A percentile compares a stretch with the other conserved stretches of the same genome.
Conservation (phyloP, 2,888 invertebrate genomes). For the Lasioglossum calceatum region DNA sequence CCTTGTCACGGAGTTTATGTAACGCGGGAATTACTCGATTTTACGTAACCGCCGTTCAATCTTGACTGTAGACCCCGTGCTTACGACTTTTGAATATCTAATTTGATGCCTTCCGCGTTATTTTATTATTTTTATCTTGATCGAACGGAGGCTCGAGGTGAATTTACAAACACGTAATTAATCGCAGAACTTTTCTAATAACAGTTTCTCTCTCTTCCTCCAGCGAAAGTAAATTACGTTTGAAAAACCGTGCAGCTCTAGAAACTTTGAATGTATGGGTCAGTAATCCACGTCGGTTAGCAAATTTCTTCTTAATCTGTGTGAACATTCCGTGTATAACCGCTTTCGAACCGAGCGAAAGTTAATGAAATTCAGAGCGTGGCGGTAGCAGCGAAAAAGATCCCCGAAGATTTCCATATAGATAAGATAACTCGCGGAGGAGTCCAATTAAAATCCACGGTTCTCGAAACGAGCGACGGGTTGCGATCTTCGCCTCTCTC, state of each 20-base stretch:
- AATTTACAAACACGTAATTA: background rate
- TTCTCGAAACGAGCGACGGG: slow-evolving; percentile 36
- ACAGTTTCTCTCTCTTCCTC: too few species aligned
- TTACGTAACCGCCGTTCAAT: background rate
- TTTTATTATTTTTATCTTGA: background rate
- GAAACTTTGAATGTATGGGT: background rate
- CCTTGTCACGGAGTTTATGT: background rate
- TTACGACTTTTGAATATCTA: background rate
- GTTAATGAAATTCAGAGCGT: background rate
- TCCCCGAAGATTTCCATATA: slow-evolving; percentile 8
- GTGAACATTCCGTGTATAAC: background rate
- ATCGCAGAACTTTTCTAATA: background rate
- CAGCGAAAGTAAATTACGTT: background rate
- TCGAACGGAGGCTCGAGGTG: background rate
- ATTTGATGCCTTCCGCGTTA: background rate
- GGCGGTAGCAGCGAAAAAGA: background rate
- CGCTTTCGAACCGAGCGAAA: slow-evolving; percentile 10
- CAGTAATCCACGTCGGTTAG: background rate
- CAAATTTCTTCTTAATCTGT: background rate
- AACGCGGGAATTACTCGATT: background rate
- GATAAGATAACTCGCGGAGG: background rate
- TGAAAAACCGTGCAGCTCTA: background rate
- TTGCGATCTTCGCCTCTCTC: slow-evolving; percentile 32
- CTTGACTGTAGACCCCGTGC: background rate
- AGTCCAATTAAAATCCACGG: background rate